Evolutionary conservation across 2,113 vertebrate species (phyloP).

Genomic region (Phaethornis superciliosus): DNA sequence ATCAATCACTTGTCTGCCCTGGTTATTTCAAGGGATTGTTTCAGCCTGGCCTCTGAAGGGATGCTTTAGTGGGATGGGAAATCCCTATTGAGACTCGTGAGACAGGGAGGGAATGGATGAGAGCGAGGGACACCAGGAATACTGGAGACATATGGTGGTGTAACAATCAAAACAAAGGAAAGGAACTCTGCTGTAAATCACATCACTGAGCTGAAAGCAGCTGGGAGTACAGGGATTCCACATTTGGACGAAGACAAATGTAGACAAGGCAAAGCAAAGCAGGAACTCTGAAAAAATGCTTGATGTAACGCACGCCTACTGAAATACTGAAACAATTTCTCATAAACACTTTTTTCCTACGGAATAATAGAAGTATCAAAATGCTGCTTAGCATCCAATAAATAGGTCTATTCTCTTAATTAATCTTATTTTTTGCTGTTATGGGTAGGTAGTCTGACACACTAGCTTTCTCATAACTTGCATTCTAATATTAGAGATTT

Average conservation of each 20-base stretch:
- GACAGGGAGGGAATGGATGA: not conserved
- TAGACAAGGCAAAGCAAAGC: conserved; percentile 11
- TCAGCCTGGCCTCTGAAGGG: conserved; percentile 6
- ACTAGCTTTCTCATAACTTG: not conserved
- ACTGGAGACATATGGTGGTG: conserved; percentile 20
- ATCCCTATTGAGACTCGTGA: conserved; percentile 12
- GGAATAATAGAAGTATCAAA: not conserved
- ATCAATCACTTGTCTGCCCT: conserved; percentile 11
- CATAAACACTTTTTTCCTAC: not conserved
- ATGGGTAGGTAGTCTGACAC: not conserved
- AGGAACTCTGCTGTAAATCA: not conserved
- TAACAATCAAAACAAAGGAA: conserved; percentile 16
- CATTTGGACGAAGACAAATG: conserved; percentile 15
- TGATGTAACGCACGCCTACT: not conserved
- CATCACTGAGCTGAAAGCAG: not conserved
- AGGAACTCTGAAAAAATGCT: not conserved
- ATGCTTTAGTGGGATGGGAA: conserved; percentile 29
- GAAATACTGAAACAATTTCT: conserved; percentile 5
- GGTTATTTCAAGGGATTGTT: conserved; percentile 46
- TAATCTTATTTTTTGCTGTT: not conserved
- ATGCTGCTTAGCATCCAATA: not conserved
- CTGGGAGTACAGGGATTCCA: not conserved
- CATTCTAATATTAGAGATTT: not conserved
- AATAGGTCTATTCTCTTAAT: not conserved
- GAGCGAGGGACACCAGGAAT: conserved; percentile 10